phyloP scores from a whole-genome alignment of 2,113 vertebrate species.

The Otus sunia region DNA sequence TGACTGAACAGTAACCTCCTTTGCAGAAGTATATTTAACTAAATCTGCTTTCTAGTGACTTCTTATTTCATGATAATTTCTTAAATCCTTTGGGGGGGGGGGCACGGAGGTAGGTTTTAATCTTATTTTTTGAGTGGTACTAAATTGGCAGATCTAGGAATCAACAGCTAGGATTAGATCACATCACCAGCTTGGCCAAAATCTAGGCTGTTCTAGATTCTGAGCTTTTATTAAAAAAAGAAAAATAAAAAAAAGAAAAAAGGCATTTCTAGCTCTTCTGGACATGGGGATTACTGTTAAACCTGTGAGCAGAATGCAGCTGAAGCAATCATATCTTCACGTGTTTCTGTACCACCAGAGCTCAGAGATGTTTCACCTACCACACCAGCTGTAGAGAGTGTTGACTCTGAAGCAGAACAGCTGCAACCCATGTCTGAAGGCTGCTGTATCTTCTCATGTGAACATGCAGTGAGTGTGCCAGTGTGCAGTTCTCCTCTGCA shows the following conservation, averaged over 20 bases:
- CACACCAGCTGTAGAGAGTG: too few species aligned
- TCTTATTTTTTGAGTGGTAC: not conserved
- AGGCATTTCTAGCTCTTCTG: not conserved
- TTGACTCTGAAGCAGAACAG: not conserved
- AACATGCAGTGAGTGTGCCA: rapidly evolving
- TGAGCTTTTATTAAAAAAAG: not conserved
- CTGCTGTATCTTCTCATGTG: not conserved
- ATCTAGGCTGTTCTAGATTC: not conserved
- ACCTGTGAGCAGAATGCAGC: not conserved
- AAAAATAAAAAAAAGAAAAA: not conserved
- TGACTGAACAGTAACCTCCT: not conserved
- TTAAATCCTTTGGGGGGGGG: not conserved
- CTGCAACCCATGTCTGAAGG: not conserved
- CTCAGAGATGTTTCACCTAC: rapidly evolving
- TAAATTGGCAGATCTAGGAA: not conserved
- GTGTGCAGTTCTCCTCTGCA: not conserved
- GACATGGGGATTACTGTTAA: not conserved
- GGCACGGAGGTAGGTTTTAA: not conserved
- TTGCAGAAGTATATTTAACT: not conserved
- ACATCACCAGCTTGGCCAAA: not conserved
- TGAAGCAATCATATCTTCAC: not conserved
- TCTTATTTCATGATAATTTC: not conserved
- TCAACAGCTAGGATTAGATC: not conserved
- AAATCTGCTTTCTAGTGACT: not conserved
- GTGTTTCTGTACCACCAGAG: not conserved